Evolutionary conservation across 2,888 invertebrate species (phyloP).

Genomic region (Luperina nickerlii): DNA sequence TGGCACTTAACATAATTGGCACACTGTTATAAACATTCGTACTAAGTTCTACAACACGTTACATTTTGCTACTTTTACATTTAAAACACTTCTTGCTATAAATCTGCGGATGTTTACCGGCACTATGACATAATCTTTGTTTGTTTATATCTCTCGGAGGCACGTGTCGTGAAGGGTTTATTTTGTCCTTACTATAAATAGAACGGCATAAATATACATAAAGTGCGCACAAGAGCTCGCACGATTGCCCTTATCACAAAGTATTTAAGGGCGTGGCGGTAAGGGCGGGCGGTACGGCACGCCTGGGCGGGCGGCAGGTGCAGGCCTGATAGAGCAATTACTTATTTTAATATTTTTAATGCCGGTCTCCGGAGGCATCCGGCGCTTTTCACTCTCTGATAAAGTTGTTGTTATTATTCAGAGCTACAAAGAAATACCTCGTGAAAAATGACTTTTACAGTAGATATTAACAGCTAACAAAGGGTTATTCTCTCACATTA

Average conservation of each 20-base stretch:
- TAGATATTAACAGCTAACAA: conserved; percentile 46
- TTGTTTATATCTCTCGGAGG: conserved; percentile 59
- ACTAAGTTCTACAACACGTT: conserved; percentile 47
- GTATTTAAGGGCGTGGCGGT: conserved; percentile 75
- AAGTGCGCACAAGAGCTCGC: conserved; percentile 66
- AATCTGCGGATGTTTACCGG: conserved; percentile 45
- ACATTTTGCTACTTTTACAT: conserved; percentile 38
- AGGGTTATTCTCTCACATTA: conserved; percentile 22
- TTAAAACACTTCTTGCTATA: conserved; percentile 44
- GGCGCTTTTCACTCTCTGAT: conserved; percentile 76
- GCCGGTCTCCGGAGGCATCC: conserved; percentile 75
- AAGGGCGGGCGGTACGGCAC: conserved; percentile 68
- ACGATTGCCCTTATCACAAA: conserved; percentile 80
- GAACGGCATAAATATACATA: conserved; percentile 68
- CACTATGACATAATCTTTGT: conserved; percentile 40
- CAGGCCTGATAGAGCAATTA: conserved; percentile 86
- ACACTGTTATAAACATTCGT: conserved; percentile 57
- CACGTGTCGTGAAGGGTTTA: conserved; percentile 66
- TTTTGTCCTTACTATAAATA: conserved; percentile 67
- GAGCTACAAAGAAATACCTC: conserved; percentile 67
- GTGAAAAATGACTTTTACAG: conserved; percentile 58
- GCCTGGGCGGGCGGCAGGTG: conserved; percentile 82
- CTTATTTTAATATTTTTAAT: conserved; percentile 88
- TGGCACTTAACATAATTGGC: conserved; percentile 82
- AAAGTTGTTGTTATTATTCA: conserved; percentile 78